Conservation (phyloP, 1,140 invertebrate genomes). For the Plectrocnemia conspersa region DNA sequence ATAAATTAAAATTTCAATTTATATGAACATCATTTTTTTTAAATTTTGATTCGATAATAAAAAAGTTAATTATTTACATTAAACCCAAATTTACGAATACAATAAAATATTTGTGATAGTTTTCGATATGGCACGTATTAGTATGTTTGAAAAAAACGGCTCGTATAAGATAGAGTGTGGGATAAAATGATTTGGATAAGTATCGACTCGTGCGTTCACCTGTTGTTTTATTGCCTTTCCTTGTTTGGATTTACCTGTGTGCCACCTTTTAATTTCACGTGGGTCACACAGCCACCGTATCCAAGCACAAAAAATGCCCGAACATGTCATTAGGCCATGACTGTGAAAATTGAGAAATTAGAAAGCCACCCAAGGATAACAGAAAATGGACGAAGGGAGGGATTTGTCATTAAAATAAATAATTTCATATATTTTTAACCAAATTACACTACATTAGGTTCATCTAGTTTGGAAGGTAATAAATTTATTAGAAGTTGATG, state of each 20-base stretch:
- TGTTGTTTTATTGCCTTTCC: constrained; percentile 10
- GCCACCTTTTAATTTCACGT: neutral
- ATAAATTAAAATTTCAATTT: neutral
- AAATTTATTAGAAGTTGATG: neutral
- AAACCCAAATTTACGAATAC: no score
- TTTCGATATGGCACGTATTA: no score
- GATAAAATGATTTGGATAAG: neutral
- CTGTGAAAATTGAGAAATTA: constrained; percentile 9
- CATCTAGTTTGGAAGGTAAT: neutral
- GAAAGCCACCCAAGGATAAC: constrained; percentile 6
- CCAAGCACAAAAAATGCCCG: neutral
- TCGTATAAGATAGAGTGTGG: neutral
- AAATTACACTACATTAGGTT: neutral
- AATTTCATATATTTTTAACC: neutral
- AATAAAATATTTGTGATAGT: no score
- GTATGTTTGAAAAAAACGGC: no score
- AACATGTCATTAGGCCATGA: constrained; percentile 11
- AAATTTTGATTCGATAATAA: neutral
- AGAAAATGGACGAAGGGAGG: neutral
- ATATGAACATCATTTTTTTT: neutral
- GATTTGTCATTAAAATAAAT: neutral
- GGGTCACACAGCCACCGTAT: neutral
- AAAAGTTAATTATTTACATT: neutral
- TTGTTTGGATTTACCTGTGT: constrained; percentile 15
- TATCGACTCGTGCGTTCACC: constrained; percentile 9